Evolutionary conservation across 2,113 vertebrate species (phyloP).

Genomic region (Pterocles burchelli): DNA sequence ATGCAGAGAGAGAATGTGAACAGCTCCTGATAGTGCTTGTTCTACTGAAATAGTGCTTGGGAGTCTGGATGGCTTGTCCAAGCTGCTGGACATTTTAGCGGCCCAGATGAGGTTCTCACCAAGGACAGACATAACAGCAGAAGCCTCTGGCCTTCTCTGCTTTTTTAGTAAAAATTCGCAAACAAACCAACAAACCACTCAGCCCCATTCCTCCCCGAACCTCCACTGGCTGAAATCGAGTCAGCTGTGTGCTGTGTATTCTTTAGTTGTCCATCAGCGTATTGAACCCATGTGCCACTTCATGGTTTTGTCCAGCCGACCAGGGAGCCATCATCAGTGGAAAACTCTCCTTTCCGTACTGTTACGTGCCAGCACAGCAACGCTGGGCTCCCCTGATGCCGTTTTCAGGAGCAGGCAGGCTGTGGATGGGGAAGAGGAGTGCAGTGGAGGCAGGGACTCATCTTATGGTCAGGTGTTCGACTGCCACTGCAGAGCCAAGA

Average conservation of each 20-base stretch:
- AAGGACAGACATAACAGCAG: background rate
- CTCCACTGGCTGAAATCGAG: background rate
- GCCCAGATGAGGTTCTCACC: background rate
- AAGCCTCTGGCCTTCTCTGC: background rate
- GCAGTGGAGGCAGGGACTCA: background rate
- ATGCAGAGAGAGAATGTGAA: background rate
- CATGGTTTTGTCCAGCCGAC: background rate
- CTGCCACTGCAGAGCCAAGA: background rate
- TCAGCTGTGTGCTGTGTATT: background rate
- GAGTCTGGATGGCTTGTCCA: background rate
- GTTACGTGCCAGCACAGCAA: background rate
- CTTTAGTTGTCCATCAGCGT: background rate
- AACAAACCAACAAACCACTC: background rate
- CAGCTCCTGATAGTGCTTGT: background rate
- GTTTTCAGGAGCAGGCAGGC: background rate
- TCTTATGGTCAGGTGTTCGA: background rate
- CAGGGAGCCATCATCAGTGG: background rate
- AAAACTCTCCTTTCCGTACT: background rate
- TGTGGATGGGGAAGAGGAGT: background rate
- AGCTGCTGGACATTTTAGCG: background rate
- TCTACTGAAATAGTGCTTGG: background rate
- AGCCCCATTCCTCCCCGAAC: background rate
- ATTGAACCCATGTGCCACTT: background rate
- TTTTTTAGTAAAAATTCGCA: background rate
- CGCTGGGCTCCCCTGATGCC: too few species aligned